phyloP scores from a whole-genome alignment of 2,797 vertebrate species.

The Peromyscus aztecus region DNA sequence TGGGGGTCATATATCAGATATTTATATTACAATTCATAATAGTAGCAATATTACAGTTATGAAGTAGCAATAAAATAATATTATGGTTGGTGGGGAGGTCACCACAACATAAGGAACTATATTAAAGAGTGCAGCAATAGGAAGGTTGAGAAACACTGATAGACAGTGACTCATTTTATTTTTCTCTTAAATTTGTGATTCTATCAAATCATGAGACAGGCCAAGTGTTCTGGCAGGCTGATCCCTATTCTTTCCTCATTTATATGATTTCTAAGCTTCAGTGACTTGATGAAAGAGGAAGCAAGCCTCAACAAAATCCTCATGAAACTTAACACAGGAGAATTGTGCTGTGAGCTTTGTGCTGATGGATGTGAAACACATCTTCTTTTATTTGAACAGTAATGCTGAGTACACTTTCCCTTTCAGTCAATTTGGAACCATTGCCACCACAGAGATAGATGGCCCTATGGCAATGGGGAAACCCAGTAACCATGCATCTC shows the following conservation, averaged over 20 bases:
- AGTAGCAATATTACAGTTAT: not conserved
- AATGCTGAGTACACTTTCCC: not conserved
- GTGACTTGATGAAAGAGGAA: constrained; percentile 8
- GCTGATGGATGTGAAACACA: not conserved
- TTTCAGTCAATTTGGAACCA: not conserved
- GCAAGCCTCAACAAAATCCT: not conserved
- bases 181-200: not conserved
- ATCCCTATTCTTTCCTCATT: not conserved
- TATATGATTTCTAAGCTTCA: not conserved
- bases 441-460: not conserved
- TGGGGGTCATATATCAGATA: not conserved
- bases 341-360: not conserved
- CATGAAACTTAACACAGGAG: not conserved
- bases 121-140: not conserved
- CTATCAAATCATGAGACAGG: not conserved
- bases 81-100: not conserved
- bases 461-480: not conserved
- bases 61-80: not conserved
- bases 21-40: not conserved
- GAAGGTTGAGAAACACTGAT: not conserved
- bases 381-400: constrained; percentile 17
- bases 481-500: not conserved
- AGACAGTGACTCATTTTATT: not conserved
- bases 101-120: not conserved
- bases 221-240: not conserved